phyloP scores from a whole-genome alignment of 2,113 vertebrate genomes.

The Trichomycterus rosablanca region DNA sequence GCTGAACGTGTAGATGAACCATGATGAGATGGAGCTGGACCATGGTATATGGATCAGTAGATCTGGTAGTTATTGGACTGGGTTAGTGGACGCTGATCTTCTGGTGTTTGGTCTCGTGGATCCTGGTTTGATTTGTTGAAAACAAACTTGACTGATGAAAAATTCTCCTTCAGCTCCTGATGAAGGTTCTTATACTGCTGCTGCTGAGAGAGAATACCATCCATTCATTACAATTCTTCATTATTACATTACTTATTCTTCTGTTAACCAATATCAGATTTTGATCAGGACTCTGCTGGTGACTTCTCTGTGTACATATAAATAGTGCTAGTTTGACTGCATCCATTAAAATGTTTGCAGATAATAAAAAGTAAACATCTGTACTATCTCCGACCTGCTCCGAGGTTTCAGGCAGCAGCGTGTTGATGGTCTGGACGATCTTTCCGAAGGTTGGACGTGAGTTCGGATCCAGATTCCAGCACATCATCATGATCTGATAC shows the following conservation, averaged over 20 bases:
- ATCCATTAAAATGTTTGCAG: no score
- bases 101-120: background rate
- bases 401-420: constrained; percentile 57
- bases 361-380: no score
- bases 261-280: background rate
- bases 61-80: constrained; percentile 16
- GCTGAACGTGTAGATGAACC: no score
- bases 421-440: constrained; percentile 73
- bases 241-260: background rate
- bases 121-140: background rate
- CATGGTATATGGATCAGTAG: no score
- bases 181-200: constrained; percentile 16
- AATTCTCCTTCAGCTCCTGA: background rate
- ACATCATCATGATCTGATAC: constrained; percentile 85
- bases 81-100: constrained; percentile 1
- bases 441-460: constrained; percentile 80
- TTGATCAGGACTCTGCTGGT: no score
- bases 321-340: no score
- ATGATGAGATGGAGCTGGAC: no score
- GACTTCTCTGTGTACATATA: no score
- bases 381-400: constrained; percentile 64
- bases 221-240: no score
- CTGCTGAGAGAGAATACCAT: background rate
- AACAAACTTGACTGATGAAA: background rate
- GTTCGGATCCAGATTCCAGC: constrained; percentile 87